A percentile compares a stretch with the other conserved stretches of the same genome.
Conservation (phyloP, 2,113 vertebrate species). For the Mormyrus iriodes region DNA sequence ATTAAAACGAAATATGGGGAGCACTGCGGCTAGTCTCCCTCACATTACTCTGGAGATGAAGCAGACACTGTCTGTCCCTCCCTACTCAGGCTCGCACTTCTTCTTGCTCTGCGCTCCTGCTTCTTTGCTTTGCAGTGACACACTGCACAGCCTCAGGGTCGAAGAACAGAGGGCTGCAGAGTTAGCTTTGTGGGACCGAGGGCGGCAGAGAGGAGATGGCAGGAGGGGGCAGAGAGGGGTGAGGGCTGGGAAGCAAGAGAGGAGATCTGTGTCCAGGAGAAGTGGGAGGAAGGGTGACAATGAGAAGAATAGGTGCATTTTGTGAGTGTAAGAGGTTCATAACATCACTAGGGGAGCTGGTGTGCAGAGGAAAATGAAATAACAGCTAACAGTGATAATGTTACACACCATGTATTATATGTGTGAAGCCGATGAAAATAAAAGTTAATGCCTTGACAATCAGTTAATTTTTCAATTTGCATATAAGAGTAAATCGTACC, state of each 20-base stretch:
- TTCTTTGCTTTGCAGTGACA: conserved; percentile 69
- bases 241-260: conserved; percentile 26
- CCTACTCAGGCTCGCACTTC: conserved; percentile 34
- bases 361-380: not conserved
- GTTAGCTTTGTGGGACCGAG: conserved; percentile 58
- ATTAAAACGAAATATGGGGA: not conserved
- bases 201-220: conserved; percentile 44
- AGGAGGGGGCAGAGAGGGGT: conserved; percentile 35
- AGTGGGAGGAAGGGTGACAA: not conserved
- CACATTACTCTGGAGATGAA: conserved; percentile 61
- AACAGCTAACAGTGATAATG: not conserved
- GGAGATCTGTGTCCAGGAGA: not conserved
- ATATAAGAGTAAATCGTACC: not conserved
- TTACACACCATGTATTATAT: not conserved
- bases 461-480: not conserved
- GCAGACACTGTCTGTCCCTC: conserved; percentile 56
- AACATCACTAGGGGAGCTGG: not conserved
- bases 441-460: not conserved
- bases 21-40: conserved; percentile 37
- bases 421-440: not conserved
- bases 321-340: not conserved
- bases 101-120: conserved; percentile 43
- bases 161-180: conserved; percentile 68
- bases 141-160: conserved; percentile 68
- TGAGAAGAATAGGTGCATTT: not conserved